These are phyloP conservation scores for Thaleichthys pacificus DNA, from an alignment of 2,797 vertebrate genomes.

Conservation along the genomic window DNA sequence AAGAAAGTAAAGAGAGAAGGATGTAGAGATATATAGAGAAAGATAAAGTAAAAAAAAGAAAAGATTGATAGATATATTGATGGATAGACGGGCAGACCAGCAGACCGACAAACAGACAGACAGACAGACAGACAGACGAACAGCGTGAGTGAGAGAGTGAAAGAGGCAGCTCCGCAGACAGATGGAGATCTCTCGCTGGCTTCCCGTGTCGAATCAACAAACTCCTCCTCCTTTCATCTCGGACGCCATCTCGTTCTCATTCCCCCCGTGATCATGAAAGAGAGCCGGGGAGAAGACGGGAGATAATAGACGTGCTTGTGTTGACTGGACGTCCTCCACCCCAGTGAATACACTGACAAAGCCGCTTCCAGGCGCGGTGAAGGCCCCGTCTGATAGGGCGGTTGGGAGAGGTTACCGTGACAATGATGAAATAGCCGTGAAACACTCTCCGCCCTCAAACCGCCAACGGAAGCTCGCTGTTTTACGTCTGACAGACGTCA, in stretches of 20 bases:
- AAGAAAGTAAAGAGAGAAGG: not conserved
- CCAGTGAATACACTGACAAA: not conserved
- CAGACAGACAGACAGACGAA: not conserved
- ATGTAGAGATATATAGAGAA: not conserved
- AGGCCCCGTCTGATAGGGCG: not conserved
- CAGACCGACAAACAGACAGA: not conserved
- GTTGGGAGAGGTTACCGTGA: not conserved
- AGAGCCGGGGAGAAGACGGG: not conserved
- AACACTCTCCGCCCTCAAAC: conserved; percentile 2
- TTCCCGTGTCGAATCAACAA: not conserved
- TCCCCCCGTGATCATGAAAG: conserved; percentile 11
- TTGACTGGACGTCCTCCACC: not conserved
- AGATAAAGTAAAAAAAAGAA: not conserved
- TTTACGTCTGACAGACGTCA: not conserved
- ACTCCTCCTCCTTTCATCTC: not conserved
- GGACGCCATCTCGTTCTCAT: not conserved
- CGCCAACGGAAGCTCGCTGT: not conserved
- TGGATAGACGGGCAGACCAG: too few relatives aligned
- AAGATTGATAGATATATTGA: not conserved
- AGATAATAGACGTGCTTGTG: not conserved
- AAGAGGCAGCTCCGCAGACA: not conserved
- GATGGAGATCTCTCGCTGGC: not conserved
- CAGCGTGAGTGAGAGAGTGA: not conserved
- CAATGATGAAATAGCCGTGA: conserved; percentile 23
- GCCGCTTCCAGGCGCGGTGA: not conserved